These are phyloP conservation scores for Sebastes iracundus DNA, from an alignment of 2,797 vertebrate genomes.

Conservation along the genomic window DNA sequence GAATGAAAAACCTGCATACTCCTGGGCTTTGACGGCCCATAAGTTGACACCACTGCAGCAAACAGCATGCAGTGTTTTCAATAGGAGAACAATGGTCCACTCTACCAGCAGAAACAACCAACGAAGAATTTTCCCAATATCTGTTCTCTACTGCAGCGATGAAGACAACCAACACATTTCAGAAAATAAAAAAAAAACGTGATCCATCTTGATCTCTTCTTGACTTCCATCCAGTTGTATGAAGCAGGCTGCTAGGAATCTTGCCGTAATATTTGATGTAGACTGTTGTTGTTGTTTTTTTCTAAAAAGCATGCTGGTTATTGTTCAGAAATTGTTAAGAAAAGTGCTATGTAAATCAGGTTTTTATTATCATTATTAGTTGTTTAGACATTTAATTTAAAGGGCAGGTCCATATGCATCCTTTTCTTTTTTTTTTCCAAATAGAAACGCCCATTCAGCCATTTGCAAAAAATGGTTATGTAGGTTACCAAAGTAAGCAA, in stretches of 20 bases:
- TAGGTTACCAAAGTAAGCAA: too few species aligned
- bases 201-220: background rate
- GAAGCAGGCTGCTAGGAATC: background rate
- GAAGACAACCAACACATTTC: background rate
- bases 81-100: background rate
- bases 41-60: constrained; percentile 14
- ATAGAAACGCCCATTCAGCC: too few species aligned
- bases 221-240: background rate
- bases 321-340: too few species aligned
- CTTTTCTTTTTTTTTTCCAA: too few species aligned
- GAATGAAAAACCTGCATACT: constrained; percentile 50
- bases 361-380: too few species aligned
- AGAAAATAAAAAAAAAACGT: background rate
- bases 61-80: constrained; percentile 23
- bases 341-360: too few species aligned
- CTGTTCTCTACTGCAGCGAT: background rate
- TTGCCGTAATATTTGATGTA: background rate
- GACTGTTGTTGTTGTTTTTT: too few species aligned
- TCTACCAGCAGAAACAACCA: background rate
- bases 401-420: too few species aligned
- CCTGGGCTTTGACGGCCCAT: constrained; percentile 27
- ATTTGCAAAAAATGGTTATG: too few species aligned
- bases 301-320: too few species aligned
- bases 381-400: too few species aligned
- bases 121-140: background rate